Evolutionary conservation across 2,797 vertebrate genomes (phyloP), one percentile per base, ranked within the genome.

Genomic region (Xenopus petersii): DNA sequence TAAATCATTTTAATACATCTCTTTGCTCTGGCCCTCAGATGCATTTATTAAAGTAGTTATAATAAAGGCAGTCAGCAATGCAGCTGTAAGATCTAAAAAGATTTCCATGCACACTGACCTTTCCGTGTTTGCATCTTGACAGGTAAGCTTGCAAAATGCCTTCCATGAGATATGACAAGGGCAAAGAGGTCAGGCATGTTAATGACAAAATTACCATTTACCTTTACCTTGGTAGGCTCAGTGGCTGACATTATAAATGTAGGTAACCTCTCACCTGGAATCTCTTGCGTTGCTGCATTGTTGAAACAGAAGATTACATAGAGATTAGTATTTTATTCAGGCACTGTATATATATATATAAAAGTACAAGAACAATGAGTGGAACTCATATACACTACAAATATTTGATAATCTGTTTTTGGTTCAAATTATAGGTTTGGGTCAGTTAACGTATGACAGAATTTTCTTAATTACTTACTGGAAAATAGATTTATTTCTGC

Each of bases 151-250:
- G 82, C 84, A 86, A 83, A 86, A 85, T 0, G 0, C 81, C 86
- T 87, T 83, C 86, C 81, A 10, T 88, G 90, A 92, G 89, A 87
- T 88, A 90, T 64, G 81, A 84, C 75, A 16, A 0, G 86, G 86
- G 77, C 84, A 87, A 73, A 70, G 85, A 74, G 90, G 90, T 91
- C 91, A 92, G 89, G 86, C 86, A 89, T 17, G 88, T 91, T 92
- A 92, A 93, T 92, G 91, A 88, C 87, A 90, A 91, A 90, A 92
- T 92, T 92, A 89, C 89, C 88, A 90, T 90, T 88, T 89, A 88
- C 89, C 88, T 91, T 87, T 89, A 87, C 89, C 87, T 89, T 65
- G 16, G 86, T 84, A 83, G 82, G 75, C 85, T 85, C 72, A 1
- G 81, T 69, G 75, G 82, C 86, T 90, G 89, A 88, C 89, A 90